A percentile compares a stretch with the other conserved stretches of the same genome.
These are phyloP conservation scores for Micromussa lordhowensis DNA, from an alignment of 92 coral and sea anemone species.

Conservation along the genomic window DNA sequence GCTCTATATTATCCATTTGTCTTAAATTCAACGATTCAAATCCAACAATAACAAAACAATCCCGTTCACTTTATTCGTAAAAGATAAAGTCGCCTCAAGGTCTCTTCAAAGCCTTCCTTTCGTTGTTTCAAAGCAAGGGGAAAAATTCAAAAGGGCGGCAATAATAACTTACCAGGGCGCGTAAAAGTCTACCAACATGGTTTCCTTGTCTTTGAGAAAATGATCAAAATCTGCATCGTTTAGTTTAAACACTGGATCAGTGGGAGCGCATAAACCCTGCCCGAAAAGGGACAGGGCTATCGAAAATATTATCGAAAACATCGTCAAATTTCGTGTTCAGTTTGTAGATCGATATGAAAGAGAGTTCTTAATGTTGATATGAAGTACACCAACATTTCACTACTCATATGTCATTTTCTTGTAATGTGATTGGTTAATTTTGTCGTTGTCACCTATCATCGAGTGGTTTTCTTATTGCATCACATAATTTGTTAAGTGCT, in stretches of 20 bases:
- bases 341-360: background rate
- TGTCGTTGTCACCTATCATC: background rate
- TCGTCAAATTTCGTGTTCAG: background rate
- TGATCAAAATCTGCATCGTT: constrained; percentile 80
- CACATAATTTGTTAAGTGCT: constrained; percentile 18
- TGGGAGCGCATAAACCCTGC: constrained; percentile 49
- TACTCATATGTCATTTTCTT: constrained; percentile 34
- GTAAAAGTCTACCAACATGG: constrained; percentile 90
- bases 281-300: constrained; percentile 51
- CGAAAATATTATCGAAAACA: constrained; percentile 29
- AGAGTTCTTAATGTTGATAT: constrained; percentile 7
- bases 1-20: background rate
- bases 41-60: background rate
- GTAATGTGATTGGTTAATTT: constrained; percentile 31
- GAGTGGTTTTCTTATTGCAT: constrained; percentile 28
- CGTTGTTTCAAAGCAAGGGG: background rate
- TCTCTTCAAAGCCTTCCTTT: background rate
- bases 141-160: background rate
- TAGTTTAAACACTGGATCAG: constrained; percentile 78
- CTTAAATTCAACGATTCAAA: background rate
- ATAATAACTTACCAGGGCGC: constrained; percentile 83
- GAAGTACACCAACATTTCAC: constrained; percentile 30
- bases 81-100: background rate
- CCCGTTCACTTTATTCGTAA: background rate
- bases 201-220: constrained; percentile 75